phyloP scores from a whole-genome alignment of 2,888 invertebrate species.

The Lasioglossum villosulum region DNA sequence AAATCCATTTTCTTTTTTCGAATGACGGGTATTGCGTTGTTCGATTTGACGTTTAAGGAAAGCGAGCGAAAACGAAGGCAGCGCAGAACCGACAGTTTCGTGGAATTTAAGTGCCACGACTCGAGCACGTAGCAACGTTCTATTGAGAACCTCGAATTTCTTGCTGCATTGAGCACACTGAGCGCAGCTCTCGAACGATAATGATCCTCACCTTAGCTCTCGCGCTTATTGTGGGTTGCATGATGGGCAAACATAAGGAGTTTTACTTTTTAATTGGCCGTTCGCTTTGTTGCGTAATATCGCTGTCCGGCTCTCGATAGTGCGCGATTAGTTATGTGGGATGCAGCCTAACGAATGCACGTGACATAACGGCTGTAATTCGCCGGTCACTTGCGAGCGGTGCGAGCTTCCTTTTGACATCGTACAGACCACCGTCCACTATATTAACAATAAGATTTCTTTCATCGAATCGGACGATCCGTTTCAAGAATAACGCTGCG shows the following conservation, averaged over 20 bases:
- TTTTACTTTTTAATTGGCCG: constrained; percentile 60
- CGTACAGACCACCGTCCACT: constrained; percentile 24
- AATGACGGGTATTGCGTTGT: not conserved
- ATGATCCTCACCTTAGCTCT: constrained; percentile 27
- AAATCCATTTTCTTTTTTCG: not conserved
- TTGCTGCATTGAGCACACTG: not conserved
- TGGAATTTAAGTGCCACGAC: constrained; percentile 1
- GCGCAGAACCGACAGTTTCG: not conserved
- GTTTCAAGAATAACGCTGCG: not conserved
- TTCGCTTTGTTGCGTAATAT: constrained; percentile 54
- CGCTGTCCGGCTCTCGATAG: constrained; percentile 29
- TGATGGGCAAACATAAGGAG: constrained; percentile 37
- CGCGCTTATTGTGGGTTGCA: constrained; percentile 37
- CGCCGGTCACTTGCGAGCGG: constrained; percentile 32
- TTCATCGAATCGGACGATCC: not conserved
- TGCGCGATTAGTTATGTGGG: constrained; percentile 54
- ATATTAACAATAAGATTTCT: not conserved
- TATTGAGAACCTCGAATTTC: constrained; percentile 13
- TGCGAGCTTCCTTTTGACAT: constrained; percentile 29
- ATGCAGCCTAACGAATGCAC: constrained; percentile 49
- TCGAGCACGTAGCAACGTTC: not conserved
- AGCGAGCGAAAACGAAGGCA: not conserved
- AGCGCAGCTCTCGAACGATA: constrained; percentile 29
- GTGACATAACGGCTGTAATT: constrained; percentile 59
- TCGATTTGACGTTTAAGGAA: not conserved